Base-by-base conservation (phyloP, 2,113 vertebrate genomes). In the Fulica atra region DNA sequence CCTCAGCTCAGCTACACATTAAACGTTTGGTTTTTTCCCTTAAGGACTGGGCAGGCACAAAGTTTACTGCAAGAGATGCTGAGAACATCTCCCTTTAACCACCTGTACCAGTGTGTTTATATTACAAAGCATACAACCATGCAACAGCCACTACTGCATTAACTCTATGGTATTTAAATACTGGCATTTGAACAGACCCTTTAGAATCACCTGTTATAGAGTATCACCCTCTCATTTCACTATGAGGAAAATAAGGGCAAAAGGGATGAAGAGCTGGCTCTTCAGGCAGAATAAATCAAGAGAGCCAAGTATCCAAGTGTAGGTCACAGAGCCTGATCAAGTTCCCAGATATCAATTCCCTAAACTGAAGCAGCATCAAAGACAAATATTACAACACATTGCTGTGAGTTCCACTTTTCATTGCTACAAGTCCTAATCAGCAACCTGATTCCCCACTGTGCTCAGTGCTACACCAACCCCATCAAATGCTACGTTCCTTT, bases 281-380 rank as follows among this genome's bases (percentile, higher is more conserved):
- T 46, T 76, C 48, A 33, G 51, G 68, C 10, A 85, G n/a, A 79
- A 6, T 13, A 79, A 79, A 26, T 46, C 57, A 86, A 70, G 16
- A 86, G 16, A 51, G 20, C 17, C 51, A 66, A 73, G 68, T 23
- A 72, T 48, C 57, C 57, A 78, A 78, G 61, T 15, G 13, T 21
- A 93, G 57, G 65, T 79, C 84, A 89, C 1, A 0, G 31, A 84
- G 29, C 46, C 57, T 38, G 51, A 94, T 95, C 72, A 71, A 76
- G 57, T 91, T 90, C 16, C 46, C 28, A 12, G 68, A 36, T 68
- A 83, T n/a, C 63, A 42, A 57, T 86, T 90, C 56, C 60, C 64
- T 91, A 74, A 92, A 81, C 29, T 84, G 69, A 88, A 73, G 76
- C 24, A 35, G 26, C 86, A 93, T 29, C 78, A 92, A 93, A 95